These are phyloP conservation scores for Pollachius pollachius DNA, from an alignment of 2,113 vertebrate genomes.

Conservation along the genomic window DNA sequence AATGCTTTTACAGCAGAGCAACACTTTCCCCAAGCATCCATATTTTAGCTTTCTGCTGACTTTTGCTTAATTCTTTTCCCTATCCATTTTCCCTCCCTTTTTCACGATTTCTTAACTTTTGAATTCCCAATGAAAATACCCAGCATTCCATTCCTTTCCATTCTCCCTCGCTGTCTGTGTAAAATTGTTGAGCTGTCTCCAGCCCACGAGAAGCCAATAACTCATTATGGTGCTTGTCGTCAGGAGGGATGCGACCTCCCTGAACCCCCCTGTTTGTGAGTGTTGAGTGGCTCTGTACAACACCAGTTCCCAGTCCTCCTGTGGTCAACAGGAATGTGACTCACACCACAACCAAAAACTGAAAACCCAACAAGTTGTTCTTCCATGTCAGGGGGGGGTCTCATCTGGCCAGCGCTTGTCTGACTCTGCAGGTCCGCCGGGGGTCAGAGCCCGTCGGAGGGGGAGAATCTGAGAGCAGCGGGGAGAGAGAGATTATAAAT, in stretches of 20 bases:
- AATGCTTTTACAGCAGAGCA: neutral
- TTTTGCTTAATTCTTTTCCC: neutral
- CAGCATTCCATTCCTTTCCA: constrained; percentile 10
- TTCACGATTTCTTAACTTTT: neutral
- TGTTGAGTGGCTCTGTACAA: constrained; percentile 31
- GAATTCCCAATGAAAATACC: constrained; percentile 8
- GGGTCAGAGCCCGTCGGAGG: neutral
- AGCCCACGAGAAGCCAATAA: constrained; percentile 40
- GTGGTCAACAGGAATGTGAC: constrained; percentile 56
- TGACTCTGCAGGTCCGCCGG: neutral
- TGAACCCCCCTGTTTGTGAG: constrained; percentile 37
- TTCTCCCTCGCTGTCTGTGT: neutral
- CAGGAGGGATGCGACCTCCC: constrained; percentile 26
- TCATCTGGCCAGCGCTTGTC: constrained; percentile 13
- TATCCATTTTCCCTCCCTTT: neutral
- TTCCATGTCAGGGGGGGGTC: constrained; percentile 9
- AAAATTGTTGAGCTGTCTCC: constrained; percentile 33
- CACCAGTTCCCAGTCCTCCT: constrained; percentile 51
- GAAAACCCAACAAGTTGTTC: constrained; percentile 34
- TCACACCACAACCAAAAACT: constrained; percentile 49
- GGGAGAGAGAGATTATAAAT: constrained; percentile 5
- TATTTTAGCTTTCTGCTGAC: neutral
- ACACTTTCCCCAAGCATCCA: neutral
- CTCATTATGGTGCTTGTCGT: constrained; percentile 42
- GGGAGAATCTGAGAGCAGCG: constrained; percentile 8